Percentiles rank a stretch among this genome's conserved stretches.
Evolutionary conservation across 2,888 invertebrate genomes (phyloP).

Genomic region (Tiliacea citrago): DNA sequence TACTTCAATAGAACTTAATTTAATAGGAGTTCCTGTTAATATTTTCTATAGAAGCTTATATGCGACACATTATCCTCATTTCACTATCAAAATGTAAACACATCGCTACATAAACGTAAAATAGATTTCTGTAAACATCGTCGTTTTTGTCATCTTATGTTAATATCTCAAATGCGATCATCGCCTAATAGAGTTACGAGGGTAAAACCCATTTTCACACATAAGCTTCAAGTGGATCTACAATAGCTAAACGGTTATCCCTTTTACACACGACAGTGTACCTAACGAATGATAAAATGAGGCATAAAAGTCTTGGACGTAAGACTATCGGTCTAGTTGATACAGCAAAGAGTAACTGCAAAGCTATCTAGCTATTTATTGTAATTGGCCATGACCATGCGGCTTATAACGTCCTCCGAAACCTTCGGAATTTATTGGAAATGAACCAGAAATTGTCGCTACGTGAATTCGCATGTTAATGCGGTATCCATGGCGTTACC

Average conservation of each 20-base stretch:
- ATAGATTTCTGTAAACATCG: not conserved
- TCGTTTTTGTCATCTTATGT: slow-evolving; percentile 2
- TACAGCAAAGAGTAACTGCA: slow-evolving; percentile 8
- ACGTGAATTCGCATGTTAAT: slow-evolving; percentile 39
- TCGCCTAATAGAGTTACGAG: slow-evolving; percentile 22
- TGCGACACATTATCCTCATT: not conserved
- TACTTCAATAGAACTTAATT: not conserved
- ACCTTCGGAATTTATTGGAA: slow-evolving; percentile 40
- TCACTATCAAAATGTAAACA: slow-evolving; percentile 7
- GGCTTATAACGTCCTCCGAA: not conserved
- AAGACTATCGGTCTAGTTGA: slow-evolving; percentile 11
- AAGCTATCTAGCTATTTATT: slow-evolving; percentile 4
- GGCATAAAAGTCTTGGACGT: slow-evolving; percentile 11
- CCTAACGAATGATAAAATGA: slow-evolving; percentile 31
- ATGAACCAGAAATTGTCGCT: slow-evolving; percentile 38
- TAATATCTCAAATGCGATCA: slow-evolving; percentile 2
- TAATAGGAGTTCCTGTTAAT: not conserved
- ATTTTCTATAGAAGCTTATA: not conserved
- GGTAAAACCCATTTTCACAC: slow-evolving; percentile 20
- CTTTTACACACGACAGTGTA: slow-evolving; percentile 4
- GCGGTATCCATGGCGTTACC: slow-evolving; percentile 32
- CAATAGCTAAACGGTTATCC: not conserved
- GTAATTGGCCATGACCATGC: slow-evolving; percentile 10
- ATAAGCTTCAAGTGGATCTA: slow-evolving; percentile 7
- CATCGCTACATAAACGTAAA: not conserved